Conservation (phyloP, 1,140 invertebrate species). For the Lucilia sericata region DNA sequence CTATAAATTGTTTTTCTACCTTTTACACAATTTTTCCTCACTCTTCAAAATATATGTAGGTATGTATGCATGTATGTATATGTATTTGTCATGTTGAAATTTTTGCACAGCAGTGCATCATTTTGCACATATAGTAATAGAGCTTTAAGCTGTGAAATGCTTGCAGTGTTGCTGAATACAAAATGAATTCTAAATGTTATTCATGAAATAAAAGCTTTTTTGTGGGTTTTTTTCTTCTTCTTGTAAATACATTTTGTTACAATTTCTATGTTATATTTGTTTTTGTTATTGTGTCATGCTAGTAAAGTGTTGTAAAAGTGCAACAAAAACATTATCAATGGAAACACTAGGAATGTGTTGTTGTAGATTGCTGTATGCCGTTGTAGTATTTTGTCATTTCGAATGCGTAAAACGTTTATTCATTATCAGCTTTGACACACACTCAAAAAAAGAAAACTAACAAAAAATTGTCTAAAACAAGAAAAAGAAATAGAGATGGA, state of each 20-base stretch:
- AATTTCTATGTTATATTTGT: background rate
- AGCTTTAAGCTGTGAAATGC: background rate
- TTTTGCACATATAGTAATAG: background rate
- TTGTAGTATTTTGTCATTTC: constrained; percentile 19
- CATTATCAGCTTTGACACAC: constrained; percentile 13
- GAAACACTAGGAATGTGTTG: too few relatives aligned
- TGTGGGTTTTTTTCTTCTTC: background rate
- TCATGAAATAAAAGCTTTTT: constrained; percentile 19
- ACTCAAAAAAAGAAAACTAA: too few relatives aligned
- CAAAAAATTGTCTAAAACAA: too few relatives aligned
- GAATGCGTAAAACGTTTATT: constrained; percentile 25
- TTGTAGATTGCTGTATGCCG: background rate
- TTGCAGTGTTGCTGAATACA: background rate
- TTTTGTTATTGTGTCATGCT: background rate
- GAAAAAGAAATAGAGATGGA: too few relatives aligned
- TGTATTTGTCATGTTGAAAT: background rate
- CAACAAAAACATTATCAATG: background rate
- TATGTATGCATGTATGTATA: too few relatives aligned
- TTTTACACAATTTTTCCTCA: constrained; percentile 23
- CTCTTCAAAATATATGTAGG: background rate
- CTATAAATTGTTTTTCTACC: background rate
- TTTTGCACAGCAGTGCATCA: background rate
- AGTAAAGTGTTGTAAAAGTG: background rate
- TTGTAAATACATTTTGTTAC: constrained; percentile 6
- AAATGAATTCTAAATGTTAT: background rate